Evolutionary conservation across 53 echinoderm and acorn worm species (phyloP), one percentile per base, ranked within the genome.

Genomic region (Echinometra lucunter): DNA sequence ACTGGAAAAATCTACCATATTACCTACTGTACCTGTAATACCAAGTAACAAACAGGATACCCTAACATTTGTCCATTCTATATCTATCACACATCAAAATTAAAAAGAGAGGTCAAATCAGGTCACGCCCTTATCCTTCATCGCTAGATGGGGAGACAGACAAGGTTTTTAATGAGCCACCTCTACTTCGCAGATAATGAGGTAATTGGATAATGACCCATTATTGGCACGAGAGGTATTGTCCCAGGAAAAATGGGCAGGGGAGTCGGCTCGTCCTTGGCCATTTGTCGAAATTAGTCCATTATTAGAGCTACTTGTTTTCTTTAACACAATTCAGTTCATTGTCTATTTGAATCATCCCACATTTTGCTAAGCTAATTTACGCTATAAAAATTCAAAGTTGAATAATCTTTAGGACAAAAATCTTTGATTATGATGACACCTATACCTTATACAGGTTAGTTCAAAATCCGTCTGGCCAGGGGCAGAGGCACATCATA

Each of bases 121-220:
- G 85, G 85, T 85, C 53, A 85, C 34, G 11, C 28, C 4, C n/a
- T 44, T 44, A 81, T 81, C 81, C 81, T n/a, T 85, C 85, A 85
- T 85, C 85, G 49, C 37, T 49, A 30, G 85, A 85, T 49, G 45
- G 49, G 47, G 27, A 27, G 85, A 85, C 49, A 49, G 85, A 85
- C 85, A 85, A 81, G 81, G 44, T 16, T 49, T 85, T 85, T n/a
- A 85, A 85, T 49, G 4, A 85, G 85, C 85, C 85, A 85, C 12
- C 38, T n/a, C 40, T 85, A 47, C 49, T 47, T 12, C 47, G 85
- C 49, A 49, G 47, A 85, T 85, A 85, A 85, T 85, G 37, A 28
- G 85, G 85, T 85, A 53, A 85, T 85, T 85, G 85, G 85, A 45
- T 85, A 85, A 85, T 5, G 85, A 85, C 85, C 85, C 21, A 85